Conservation (phyloP, 2,113 vertebrate genomes). For the Boulengeromyrus knoepffleri region DNA sequence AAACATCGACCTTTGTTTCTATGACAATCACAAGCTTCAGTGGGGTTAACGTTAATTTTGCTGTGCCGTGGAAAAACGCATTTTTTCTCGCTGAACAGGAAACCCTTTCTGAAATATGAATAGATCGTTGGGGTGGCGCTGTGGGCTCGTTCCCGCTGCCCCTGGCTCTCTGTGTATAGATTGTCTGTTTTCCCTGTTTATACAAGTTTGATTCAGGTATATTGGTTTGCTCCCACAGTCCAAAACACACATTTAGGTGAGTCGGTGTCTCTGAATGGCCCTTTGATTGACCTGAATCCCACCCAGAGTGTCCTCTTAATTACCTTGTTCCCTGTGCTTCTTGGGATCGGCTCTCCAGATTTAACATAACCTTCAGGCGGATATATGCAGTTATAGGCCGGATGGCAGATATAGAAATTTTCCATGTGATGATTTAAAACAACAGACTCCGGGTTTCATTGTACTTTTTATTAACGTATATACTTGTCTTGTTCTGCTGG, state of each 20-base stretch:
- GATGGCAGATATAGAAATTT: neutral
- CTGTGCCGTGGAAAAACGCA: neutral
- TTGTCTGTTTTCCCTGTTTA: neutral
- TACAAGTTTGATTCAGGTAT: neutral
- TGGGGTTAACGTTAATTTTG: neutral
- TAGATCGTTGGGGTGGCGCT: neutral
- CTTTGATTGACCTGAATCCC: neutral
- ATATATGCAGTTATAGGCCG: neutral
- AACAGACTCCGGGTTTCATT: neutral
- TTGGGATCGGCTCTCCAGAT: neutral
- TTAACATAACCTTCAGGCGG: neutral
- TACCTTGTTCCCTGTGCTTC: neutral
- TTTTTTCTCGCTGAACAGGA: neutral
- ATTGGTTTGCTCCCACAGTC: neutral
- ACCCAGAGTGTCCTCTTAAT: neutral
- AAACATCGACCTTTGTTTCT: neutral
- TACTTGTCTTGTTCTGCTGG: neutral
- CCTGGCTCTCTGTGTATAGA: neutral
- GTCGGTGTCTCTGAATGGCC: neutral
- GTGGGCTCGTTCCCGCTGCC: neutral
- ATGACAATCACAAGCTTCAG: neutral
- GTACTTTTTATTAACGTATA: neutral
- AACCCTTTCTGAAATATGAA: neutral
- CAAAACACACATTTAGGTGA: neutral
- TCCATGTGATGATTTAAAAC: neutral